Conservation (phyloP, 2,797 vertebrate genomes). For the Miichthys miiuy region DNA sequence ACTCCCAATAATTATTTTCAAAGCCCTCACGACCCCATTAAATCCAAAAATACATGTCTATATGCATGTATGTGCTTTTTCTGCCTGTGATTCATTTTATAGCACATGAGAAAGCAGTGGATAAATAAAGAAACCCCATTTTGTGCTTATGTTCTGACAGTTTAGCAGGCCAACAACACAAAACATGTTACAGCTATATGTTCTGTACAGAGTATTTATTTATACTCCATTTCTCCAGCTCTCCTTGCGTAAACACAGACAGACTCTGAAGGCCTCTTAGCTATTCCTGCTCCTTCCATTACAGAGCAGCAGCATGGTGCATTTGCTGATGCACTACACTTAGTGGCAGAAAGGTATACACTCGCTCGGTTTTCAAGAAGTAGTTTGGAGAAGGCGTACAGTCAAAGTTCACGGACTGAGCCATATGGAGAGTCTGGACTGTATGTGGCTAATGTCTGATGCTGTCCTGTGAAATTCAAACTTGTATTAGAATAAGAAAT, state of each 20-base stretch:
- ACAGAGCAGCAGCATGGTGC: conserved; percentile 42
- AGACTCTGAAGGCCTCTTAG: conserved; percentile 22
- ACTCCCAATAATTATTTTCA: conserved; percentile 41
- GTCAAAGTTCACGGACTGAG: conserved; percentile 10
- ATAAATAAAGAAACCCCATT: not conserved
- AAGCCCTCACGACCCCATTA: conserved; percentile 38
- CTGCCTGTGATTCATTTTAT: not conserved
- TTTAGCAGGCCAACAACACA: conserved; percentile 12
- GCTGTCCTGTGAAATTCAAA: not conserved
- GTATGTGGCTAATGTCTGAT: not conserved
- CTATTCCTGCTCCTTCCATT: conserved; percentile 68
- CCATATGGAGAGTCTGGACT: not conserved
- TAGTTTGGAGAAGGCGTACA: conserved; percentile 6
- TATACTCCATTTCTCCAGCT: conserved; percentile 1
- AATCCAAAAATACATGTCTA: conserved; percentile 41
- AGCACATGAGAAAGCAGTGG: not conserved
- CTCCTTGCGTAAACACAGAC: too few relatives aligned
- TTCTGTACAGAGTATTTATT: conserved; percentile 27
- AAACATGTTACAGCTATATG: conserved; percentile 17
- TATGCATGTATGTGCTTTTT: not conserved
- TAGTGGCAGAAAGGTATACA: conserved; percentile 11
- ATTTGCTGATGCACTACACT: conserved; percentile 55
- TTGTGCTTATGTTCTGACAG: conserved; percentile 25
- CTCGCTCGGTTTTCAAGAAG: conserved; percentile 2
- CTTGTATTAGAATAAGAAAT: conserved; percentile 2